phyloP scores from a whole-genome alignment of 2,797 vertebrate genomes.

The Rhynchonycteris naso region DNA sequence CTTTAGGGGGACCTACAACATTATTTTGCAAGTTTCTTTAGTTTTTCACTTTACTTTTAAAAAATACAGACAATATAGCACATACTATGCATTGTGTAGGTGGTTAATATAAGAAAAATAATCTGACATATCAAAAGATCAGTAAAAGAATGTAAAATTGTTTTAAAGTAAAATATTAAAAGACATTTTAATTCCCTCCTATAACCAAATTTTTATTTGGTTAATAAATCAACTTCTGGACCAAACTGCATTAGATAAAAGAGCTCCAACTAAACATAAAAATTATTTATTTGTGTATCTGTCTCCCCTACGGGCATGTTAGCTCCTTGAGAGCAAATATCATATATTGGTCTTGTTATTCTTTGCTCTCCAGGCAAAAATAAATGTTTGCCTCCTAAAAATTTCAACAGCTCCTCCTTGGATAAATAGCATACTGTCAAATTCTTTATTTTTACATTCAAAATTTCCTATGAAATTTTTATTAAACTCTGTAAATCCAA shows the following conservation, averaged over 20 bases:
- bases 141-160: neutral
- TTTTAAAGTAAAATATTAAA: constrained; percentile 55
- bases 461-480: constrained; percentile 12
- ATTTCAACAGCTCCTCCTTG: neutral
- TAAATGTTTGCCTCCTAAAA: constrained; percentile 33
- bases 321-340: constrained; percentile 1
- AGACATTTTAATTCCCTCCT: constrained; percentile 14
- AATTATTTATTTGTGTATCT: constrained; percentile 20
- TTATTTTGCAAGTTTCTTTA: constrained; percentile 1
- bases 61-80: constrained; percentile 23
- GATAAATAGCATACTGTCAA: neutral
- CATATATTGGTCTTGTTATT: neutral
- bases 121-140: constrained; percentile 8
- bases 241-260: neutral
- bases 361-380: constrained; percentile 33
- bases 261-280: constrained; percentile 36
- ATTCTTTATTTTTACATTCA: constrained; percentile 49
- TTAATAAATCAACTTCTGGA: constrained; percentile 33
- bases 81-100: neutral
- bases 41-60: constrained; percentile 5
- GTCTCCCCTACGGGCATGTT: neutral
- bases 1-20: neutral
- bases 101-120: constrained; percentile 22
- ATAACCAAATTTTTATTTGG: constrained; percentile 25
- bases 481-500: constrained; percentile 2